These are phyloP conservation scores for Colletes latitarsis DNA, from an alignment of 1,140 invertebrate species.

Conservation along the genomic window DNA sequence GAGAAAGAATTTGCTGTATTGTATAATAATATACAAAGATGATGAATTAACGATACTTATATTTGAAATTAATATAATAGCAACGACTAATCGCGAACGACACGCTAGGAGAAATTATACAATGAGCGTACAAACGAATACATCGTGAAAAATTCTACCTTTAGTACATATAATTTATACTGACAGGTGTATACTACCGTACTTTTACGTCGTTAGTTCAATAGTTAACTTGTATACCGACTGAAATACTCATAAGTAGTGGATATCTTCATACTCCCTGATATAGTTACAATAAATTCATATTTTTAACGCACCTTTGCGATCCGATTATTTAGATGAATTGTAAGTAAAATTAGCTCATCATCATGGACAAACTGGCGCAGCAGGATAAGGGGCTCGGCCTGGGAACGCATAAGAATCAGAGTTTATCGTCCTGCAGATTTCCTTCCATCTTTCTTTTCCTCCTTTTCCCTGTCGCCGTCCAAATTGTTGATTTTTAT, in stretches of 20 bases:
- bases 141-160: slow-evolving; percentile 4
- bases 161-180: slow-evolving; percentile 43
- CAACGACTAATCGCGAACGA: neutral
- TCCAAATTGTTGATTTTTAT: slow-evolving; percentile 24
- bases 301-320: slow-evolving; percentile 62
- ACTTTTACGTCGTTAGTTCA: slow-evolving; percentile 51
- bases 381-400: slow-evolving; percentile 69
- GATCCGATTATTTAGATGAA: neutral
- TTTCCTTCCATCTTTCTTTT: slow-evolving; percentile 77
- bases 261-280: slow-evolving; percentile 55
- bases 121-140: slow-evolving; percentile 32
- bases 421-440: slow-evolving; percentile 77
- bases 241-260: slow-evolving; percentile 66
- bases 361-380: slow-evolving; percentile 74
- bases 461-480: slow-evolving; percentile 66
- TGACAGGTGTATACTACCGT: slow-evolving; percentile 17
- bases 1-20: slow-evolving; percentile 42
- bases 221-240: slow-evolving; percentile 53
- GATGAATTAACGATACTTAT: slow-evolving; percentile 22
- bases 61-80: slow-evolving; percentile 10
- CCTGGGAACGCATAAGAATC: slow-evolving; percentile 76
- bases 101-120: neutral
- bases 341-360: neutral
- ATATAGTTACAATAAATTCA: slow-evolving; percentile 72
- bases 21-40: slow-evolving; percentile 1